phyloP scores from a whole-genome alignment of 2,888 invertebrate genomes.

The Idaea dimidiata region DNA sequence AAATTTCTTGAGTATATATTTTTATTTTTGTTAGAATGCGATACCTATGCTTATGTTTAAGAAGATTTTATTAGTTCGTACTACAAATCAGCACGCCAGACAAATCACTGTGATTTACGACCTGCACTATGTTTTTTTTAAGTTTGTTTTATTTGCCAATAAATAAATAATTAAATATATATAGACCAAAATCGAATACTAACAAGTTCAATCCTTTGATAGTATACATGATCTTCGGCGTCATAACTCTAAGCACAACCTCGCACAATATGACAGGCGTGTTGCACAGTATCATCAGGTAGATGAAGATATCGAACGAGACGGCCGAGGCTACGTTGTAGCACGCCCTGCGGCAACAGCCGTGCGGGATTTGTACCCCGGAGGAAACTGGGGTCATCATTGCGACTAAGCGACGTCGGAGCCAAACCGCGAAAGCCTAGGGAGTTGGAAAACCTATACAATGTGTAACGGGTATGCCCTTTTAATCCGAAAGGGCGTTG shows the following conservation, averaged over 20 bases:
- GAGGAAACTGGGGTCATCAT: slow-evolving; percentile 58
- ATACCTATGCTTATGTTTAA: too few species aligned
- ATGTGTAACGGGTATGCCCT: too few species aligned
- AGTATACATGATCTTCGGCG: slow-evolving; percentile 31
- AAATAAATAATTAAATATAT: slow-evolving; percentile 2
- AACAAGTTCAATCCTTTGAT: slow-evolving; percentile 67
- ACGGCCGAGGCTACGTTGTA: slow-evolving; percentile 55
- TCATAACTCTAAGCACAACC: slow-evolving; percentile 49
- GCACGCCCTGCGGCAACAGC: slow-evolving; percentile 56
- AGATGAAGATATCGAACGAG: slow-evolving; percentile 72
- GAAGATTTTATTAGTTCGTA: too few species aligned
- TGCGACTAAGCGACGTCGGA: slow-evolving; percentile 63
- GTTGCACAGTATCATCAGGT: slow-evolving; percentile 64
- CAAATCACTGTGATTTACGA: too few species aligned
- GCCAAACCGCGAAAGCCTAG: slow-evolving; percentile 65
- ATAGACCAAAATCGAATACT: slow-evolving; percentile 35
- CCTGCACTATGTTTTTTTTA: too few species aligned
- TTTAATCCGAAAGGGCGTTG: too few species aligned
- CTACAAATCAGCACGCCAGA: too few species aligned
- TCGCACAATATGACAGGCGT: slow-evolving; percentile 69
- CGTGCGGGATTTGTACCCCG: slow-evolving; percentile 55
- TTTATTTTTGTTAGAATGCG: too few species aligned
- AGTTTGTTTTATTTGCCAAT: too few species aligned
- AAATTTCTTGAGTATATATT: too few species aligned
- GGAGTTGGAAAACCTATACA: slow-evolving; percentile 5